Evolutionary conservation across 1,140 invertebrate species (phyloP), one percentile per base, ranked within the genome.

Genomic region (Trachymyrmex septentrionalis): DNA sequence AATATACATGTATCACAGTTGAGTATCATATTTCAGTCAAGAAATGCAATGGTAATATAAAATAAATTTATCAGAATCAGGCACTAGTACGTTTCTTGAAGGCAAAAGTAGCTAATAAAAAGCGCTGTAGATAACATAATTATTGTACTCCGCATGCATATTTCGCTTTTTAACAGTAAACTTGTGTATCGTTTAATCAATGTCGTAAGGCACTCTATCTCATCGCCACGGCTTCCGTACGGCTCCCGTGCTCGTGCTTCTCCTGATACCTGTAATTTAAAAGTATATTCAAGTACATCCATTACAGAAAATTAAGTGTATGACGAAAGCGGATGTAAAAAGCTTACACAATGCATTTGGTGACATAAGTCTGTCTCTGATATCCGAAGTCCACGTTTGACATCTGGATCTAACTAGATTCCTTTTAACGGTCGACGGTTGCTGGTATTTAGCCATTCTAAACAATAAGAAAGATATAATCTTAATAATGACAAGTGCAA

Each of bases 361-460:
- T 50, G 93, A 87, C 14, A 75, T 88, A 61, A 92, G 92, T 92
- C 91, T 94, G 21, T 95, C 93, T 88, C 92, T 93, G 59, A 89
- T 80, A 84, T 94, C 93, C 14, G 94, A 93, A 27, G 95, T 93
- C 95, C 94, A 95, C 38, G 95, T 95, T 92, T 95, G 94, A 91
- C 95, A 95, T 87, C 94, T 92, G 14, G 92, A 93, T 78, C 95
- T 90, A 27, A 92, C 86, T 6, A 84, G 76, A 84, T 84, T 92
- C 76, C 91, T 86, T 86, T 85, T 93, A 48, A 88, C 75, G 59
- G 87, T 85, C 61, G 85, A 75, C 53, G 91, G 72, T 19, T 76
- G 72, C 14, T 89, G 86, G 64, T 88, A 87, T 7, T 91, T 90
- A 38, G 61, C 82, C 87, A 91, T 91, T 76, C 90, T 91, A 55